phyloP scores from a whole-genome alignment of 2,113 vertebrate species.

The Sphaerodactylus townsendi region DNA sequence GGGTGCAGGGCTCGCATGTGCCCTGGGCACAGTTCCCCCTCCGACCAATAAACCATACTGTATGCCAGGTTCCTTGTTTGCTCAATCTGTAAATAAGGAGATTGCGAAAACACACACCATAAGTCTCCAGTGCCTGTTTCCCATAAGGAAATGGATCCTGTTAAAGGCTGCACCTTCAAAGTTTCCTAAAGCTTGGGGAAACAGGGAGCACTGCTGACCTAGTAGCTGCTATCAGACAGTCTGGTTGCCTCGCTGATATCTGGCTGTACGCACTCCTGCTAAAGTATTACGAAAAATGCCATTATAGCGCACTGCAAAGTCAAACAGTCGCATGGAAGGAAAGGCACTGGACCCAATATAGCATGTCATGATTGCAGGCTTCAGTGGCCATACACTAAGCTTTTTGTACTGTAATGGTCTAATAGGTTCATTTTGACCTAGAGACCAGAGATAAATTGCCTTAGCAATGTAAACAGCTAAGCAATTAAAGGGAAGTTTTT shows the following conservation, averaged over 20 bases:
- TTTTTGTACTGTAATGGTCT: constrained; percentile 65
- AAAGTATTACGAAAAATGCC: constrained; percentile 64
- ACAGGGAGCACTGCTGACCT: neutral
- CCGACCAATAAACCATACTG: neutral
- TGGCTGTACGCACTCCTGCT: constrained; percentile 23
- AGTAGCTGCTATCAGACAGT: constrained; percentile 34
- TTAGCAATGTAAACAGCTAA: constrained; percentile 67
- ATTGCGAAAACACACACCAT: neutral
- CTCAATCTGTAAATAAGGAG: neutral
- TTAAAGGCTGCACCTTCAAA: neutral
- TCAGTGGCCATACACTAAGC: constrained; percentile 67
- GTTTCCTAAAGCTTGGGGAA: neutral
- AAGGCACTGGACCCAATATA: constrained; percentile 55
- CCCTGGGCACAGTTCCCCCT: too few species aligned
- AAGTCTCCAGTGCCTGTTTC: neutral
- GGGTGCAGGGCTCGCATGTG: too few species aligned
- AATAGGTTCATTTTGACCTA: constrained; percentile 71
- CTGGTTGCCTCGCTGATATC: constrained; percentile 22
- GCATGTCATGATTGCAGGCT: constrained; percentile 64
- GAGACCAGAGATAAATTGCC: constrained; percentile 72
- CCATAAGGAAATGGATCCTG: neutral
- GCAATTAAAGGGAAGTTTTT: constrained; percentile 64
- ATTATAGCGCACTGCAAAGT: constrained; percentile 57
- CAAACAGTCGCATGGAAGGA: constrained; percentile 58
- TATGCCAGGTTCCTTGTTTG: neutral